Evolutionary conservation across 2,888 invertebrate genomes (phyloP), one percentile per base, ranked within the genome.

Genomic region (Pandemis heparana): DNA sequence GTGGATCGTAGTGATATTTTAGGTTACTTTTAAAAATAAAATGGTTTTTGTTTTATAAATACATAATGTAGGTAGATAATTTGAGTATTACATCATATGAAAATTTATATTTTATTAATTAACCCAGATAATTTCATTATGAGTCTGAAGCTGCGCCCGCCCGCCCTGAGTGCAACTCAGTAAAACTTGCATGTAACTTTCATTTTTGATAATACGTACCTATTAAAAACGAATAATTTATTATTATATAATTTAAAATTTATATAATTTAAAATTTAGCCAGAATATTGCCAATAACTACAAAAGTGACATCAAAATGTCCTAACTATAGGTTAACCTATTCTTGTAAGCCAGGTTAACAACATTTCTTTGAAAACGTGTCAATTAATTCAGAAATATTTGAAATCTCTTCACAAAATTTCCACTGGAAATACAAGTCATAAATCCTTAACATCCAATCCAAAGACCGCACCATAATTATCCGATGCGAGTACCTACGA

Each of bases 1-100:
- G 65, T 72, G 61, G 53, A 56, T 67, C 60, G 23, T 67, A 43
- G 67, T 72, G 53, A 39, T 18, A 14, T 32, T 32, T 2, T 32
- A 32, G 23, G 23, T 32, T n/a, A n/a, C n/a, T n/a, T 23, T 48
- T 70, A 18, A 46, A 46, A 46, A 4, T 9, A 6, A 5, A 6
- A 16, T 18, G 18, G 0, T n/a, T 51, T n/a, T 53, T 51, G 3
- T 18, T 53, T n/a, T 5, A 18, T 53, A 3, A 18, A 14, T 46
- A n/a, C 9, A 18, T 18, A 3, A 53, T 53, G 8, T 53, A 9
- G 51, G 9, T 18, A 18, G 8, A 18, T 8, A 53, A 53, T 6
- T 9, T 16, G 16, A 51, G 7, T n/a, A n/a, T 51, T 51, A 8
- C 8, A 1, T 16, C 16, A 16, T 16, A 18, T 53, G 3, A 53